Conservation (phyloP, 2,797 vertebrate genomes). For the Myripristis jacobus region DNA sequence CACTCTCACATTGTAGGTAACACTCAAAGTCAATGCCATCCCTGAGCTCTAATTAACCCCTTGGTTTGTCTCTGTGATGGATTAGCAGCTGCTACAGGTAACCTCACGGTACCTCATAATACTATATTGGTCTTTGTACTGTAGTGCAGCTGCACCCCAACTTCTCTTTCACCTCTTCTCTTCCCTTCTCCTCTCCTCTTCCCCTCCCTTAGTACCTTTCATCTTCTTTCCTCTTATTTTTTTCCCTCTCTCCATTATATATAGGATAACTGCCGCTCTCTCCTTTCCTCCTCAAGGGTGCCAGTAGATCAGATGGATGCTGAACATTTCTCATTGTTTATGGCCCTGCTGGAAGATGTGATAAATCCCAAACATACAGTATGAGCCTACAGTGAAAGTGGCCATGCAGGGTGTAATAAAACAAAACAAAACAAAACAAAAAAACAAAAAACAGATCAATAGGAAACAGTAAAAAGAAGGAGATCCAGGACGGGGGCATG, state of each 20-base stretch:
- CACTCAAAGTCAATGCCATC: slow-evolving; percentile 47
- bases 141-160: slow-evolving; percentile 12
- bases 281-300: slow-evolving; percentile 24
- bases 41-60: slow-evolving; percentile 36
- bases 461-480: not conserved
- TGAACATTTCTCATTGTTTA: slow-evolving; percentile 18
- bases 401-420: slow-evolving; percentile 11
- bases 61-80: slow-evolving; percentile 51
- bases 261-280: not conserved
- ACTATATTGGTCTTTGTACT: slow-evolving; percentile 31
- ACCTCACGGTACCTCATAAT: slow-evolving; percentile 27
- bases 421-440: too few species aligned
- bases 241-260: not conserved
- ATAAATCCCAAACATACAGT: slow-evolving; percentile 8
- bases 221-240: slow-evolving; percentile 6
- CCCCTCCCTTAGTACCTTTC: not conserved
- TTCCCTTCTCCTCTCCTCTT: not conserved
- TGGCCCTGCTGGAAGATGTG: slow-evolving; percentile 14
- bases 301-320: slow-evolving; percentile 18
- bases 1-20: slow-evolving; percentile 16
- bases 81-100: slow-evolving; percentile 38
- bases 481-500: not conserved
- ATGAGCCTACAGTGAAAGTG: slow-evolving; percentile 5
- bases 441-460: too few species aligned
- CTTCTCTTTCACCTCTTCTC: not conserved